Conservation (phyloP, 2,113 vertebrate genomes). For the Argyrosomus japonicus region DNA sequence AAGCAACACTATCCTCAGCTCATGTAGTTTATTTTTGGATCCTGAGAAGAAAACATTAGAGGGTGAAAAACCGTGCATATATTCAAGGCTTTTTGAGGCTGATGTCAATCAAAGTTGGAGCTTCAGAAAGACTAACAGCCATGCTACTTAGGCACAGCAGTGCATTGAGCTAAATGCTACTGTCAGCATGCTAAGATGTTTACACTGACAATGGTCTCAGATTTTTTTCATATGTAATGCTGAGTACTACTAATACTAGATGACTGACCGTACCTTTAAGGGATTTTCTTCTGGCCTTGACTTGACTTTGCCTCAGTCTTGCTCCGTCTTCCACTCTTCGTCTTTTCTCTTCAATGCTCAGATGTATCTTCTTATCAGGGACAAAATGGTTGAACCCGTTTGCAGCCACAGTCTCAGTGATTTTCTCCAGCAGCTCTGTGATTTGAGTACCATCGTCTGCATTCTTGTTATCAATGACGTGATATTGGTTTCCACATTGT, state of each 20-base stretch:
- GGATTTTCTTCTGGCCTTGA: not conserved
- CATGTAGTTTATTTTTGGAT: not conserved
- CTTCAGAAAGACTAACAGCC: too few species aligned
- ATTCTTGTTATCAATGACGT: conserved; percentile 64
- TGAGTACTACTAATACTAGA: too few species aligned
- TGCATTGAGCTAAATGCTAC: too few species aligned
- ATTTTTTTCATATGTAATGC: too few species aligned
- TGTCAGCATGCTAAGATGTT: too few species aligned
- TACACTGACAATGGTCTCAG: not conserved
- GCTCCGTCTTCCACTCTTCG: conserved; percentile 27
- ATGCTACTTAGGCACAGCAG: too few species aligned
- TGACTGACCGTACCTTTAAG: conserved; percentile 40
- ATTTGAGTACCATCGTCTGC: conserved; percentile 43
- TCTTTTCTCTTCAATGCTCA: conserved; percentile 16
- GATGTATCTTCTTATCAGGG: conserved; percentile 37
- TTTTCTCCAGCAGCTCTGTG: conserved; percentile 62
- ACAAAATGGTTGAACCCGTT: conserved; percentile 36
- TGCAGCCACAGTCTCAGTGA: conserved; percentile 37
- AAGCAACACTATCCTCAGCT: conserved; percentile 52
- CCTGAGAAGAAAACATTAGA: conserved; percentile 28
- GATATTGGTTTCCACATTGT: conserved; percentile 66
- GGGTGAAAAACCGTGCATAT: not conserved
- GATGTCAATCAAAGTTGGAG: too few species aligned
- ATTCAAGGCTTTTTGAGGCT: too few species aligned
- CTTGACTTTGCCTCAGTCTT: conserved; percentile 33